Evolutionary conservation across 2,888 invertebrate species (phyloP).

Genomic region (Tiphia femorata): DNA sequence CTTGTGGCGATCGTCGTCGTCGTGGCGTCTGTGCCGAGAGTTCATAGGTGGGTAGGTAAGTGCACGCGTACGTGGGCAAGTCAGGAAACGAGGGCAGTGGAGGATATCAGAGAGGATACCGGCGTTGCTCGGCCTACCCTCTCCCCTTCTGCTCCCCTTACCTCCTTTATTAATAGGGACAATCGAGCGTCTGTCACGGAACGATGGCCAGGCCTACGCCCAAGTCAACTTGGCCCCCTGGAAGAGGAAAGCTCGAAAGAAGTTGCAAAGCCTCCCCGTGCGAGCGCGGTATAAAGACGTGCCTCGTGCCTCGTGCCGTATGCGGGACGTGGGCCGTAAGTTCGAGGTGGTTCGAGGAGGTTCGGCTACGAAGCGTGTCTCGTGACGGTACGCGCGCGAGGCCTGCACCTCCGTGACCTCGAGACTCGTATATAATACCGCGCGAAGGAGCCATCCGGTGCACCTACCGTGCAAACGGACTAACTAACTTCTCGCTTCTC

Average conservation of each 20-base stretch:
- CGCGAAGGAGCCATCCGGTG: slow-evolving; percentile 42
- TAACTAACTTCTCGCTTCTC: slow-evolving; percentile 39
- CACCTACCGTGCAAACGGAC: slow-evolving; percentile 42
- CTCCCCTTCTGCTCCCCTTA: slow-evolving; percentile 24
- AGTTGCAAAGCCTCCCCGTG: no score
- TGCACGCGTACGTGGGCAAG: slow-evolving; percentile 56
- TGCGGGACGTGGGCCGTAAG: slow-evolving; percentile 15
- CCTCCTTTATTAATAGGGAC: slow-evolving; percentile 57
- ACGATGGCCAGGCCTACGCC: slow-evolving; percentile 55
- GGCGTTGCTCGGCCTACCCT: slow-evolving; percentile 21
- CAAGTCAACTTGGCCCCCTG: no score
- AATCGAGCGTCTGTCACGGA: slow-evolving; percentile 59
- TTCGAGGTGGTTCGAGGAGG: no score
- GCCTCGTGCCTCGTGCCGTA: not conserved
- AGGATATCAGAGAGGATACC: slow-evolving; percentile 54
- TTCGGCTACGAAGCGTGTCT: slow-evolving; percentile 27
- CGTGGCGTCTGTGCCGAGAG: slow-evolving; percentile 35
- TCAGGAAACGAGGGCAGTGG: slow-evolving; percentile 64
- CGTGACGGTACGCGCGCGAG: slow-evolving; percentile 32
- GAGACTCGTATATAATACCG: slow-evolving; percentile 28
- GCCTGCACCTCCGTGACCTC: slow-evolving; percentile 25
- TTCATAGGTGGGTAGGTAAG: slow-evolving; percentile 36
- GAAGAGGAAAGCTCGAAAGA: no score
- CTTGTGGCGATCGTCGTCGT: slow-evolving; percentile 26
- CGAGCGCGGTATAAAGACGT: slow-evolving; percentile 9